Evolutionary conservation across 2,113 vertebrate genomes (phyloP).

Genomic region (Alaudala cheleensis): DNA sequence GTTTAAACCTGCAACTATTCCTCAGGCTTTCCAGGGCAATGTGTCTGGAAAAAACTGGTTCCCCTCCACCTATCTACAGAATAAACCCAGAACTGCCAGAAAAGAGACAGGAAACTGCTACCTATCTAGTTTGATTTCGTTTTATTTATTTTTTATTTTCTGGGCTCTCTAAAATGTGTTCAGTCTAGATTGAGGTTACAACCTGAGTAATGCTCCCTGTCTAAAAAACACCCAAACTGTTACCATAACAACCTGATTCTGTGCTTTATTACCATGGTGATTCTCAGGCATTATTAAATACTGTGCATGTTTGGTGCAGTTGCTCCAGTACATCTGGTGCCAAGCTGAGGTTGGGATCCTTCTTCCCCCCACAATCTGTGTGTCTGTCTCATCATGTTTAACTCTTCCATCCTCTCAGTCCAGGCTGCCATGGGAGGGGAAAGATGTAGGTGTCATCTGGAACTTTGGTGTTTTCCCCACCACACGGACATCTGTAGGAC

Average conservation of each 20-base stretch:
- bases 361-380: not conserved
- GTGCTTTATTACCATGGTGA: constrained; percentile 58
- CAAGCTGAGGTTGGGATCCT: constrained; percentile 27
- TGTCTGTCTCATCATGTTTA: constrained; percentile 16
- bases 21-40: not conserved
- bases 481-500: not conserved
- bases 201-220: constrained; percentile 37
- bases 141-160: not conserved
- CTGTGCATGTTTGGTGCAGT: constrained; percentile 38
- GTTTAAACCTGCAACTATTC: not conserved
- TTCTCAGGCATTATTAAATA: constrained; percentile 62
- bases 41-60: not conserved
- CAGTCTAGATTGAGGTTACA: constrained; percentile 36
- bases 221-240: constrained; percentile 7
- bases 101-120: not conserved
- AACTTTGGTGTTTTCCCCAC: not conserved
- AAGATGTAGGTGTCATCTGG: not conserved
- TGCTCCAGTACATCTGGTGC: not conserved
- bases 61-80: not conserved
- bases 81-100: not conserved
- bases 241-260: constrained; percentile 55
- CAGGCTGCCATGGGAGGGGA: not conserved
- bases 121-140: not conserved
- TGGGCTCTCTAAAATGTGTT: not conserved
- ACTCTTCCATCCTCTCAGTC: not conserved